These are phyloP conservation scores for Prionailurus bengalensis DNA, from an alignment of 2,113 vertebrate genomes.

Conservation along the genomic window DNA sequence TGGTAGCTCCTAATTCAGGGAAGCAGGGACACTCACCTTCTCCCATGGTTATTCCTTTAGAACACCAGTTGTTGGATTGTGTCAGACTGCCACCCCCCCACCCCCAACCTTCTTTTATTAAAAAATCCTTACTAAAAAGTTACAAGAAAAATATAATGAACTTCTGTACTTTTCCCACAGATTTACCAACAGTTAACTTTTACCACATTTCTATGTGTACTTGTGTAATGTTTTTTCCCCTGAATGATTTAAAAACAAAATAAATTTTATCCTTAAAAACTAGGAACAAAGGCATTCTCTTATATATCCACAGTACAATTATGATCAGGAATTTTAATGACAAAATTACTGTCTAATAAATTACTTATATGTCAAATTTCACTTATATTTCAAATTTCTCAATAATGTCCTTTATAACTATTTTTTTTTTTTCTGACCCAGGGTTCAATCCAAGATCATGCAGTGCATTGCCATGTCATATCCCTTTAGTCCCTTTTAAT, in stretches of 20 bases:
- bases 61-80: not conserved
- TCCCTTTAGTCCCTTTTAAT: not conserved
- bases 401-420: not conserved
- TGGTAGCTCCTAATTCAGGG: not conserved
- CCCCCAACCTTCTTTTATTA: not conserved
- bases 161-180: not conserved
- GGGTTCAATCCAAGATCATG: not conserved
- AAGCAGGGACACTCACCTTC: not conserved
- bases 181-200: not conserved
- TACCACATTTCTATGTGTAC: not conserved
- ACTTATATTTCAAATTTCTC: not conserved
- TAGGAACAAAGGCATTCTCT: not conserved
- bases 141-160: not conserved
- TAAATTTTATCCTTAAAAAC: not conserved
- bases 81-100: not conserved
- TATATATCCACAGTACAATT: not conserved
- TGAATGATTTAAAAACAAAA: not conserved
- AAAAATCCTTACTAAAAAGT: not conserved
- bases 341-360: not conserved
- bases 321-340: not conserved
- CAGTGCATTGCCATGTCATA: not conserved
- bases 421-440: not conserved
- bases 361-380: not conserved
- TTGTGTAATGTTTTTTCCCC: not conserved
- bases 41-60: not conserved